Conservation (phyloP, 2,113 vertebrate species). For the Brachypodius melanocephalos region DNA sequence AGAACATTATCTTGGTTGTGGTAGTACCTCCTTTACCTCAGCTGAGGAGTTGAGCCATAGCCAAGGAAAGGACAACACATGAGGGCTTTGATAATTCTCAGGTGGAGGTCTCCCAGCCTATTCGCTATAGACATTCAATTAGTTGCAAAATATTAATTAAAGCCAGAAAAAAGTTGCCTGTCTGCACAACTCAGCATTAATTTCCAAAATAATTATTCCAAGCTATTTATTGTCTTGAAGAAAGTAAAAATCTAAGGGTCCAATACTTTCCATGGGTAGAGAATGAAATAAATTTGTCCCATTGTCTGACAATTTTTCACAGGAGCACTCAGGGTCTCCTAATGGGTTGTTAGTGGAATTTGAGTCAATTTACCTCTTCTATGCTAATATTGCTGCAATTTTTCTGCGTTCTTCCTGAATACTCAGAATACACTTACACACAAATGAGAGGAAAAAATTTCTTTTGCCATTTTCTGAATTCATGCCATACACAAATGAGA, state of each 20-base stretch:
- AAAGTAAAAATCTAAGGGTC: not conserved
- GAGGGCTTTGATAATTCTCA: not conserved
- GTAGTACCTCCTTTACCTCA: not conserved
- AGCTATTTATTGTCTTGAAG: not conserved
- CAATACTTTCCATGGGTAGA: not conserved
- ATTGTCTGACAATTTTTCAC: not conserved
- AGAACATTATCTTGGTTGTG: not conserved
- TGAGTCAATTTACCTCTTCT: not conserved
- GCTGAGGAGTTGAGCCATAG: not conserved
- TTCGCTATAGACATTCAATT: not conserved
- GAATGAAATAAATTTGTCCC: not conserved
- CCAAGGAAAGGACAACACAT: not conserved
- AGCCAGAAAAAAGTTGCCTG: not conserved
- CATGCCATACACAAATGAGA: not conserved
- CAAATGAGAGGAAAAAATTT: not conserved
- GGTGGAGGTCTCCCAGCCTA: not conserved
- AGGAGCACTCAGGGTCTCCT: not conserved
- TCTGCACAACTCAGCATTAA: not conserved
- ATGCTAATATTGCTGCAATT: not conserved
- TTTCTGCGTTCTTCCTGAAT: not conserved
- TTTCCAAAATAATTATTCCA: not conserved
- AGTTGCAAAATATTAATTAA: not conserved
- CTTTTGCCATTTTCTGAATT: not conserved
- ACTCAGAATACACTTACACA: not conserved
- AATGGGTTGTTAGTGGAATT: not conserved